Evolutionary conservation across 1,140 invertebrate species (phyloP).

Genomic region (Streblospio benedicti): DNA sequence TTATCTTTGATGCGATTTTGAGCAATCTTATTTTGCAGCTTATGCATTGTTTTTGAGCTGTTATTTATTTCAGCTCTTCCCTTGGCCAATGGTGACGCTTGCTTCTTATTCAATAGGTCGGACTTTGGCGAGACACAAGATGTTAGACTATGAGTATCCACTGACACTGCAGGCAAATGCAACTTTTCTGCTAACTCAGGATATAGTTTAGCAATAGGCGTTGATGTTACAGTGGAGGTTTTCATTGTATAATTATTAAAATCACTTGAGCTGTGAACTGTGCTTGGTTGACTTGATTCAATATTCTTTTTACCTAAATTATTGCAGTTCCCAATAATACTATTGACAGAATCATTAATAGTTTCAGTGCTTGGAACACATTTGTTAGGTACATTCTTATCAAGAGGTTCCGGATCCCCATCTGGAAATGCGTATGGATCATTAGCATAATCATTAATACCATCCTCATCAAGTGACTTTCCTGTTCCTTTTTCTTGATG

Average conservation of each 20-base stretch:
- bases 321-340: no score
- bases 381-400: no score
- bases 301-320: no score
- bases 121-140: no score
- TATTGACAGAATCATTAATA: no score
- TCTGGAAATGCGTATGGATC: slow-evolving; percentile 58
- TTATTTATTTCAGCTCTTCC: slow-evolving; percentile 16
- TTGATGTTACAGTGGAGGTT: no score
- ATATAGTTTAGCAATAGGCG: slow-evolving; percentile 34
- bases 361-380: no score
- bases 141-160: no score
- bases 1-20: slow-evolving; percentile 51
- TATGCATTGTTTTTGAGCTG: slow-evolving; percentile 50
- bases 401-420: slow-evolving; percentile 37
- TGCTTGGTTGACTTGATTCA: no score
- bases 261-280: no score
- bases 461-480: slow-evolving; percentile 14
- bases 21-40: slow-evolving; percentile 50
- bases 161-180: no score
- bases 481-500: slow-evolving; percentile 15
- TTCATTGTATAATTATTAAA: no score
- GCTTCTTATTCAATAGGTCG: not conserved
- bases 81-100: not conserved
- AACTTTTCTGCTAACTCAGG: slow-evolving; percentile 45
- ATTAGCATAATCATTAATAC: slow-evolving; percentile 33